phyloP scores from a whole-genome alignment of 2,888 invertebrate genomes.

The Glaucopsyche alexis region DNA sequence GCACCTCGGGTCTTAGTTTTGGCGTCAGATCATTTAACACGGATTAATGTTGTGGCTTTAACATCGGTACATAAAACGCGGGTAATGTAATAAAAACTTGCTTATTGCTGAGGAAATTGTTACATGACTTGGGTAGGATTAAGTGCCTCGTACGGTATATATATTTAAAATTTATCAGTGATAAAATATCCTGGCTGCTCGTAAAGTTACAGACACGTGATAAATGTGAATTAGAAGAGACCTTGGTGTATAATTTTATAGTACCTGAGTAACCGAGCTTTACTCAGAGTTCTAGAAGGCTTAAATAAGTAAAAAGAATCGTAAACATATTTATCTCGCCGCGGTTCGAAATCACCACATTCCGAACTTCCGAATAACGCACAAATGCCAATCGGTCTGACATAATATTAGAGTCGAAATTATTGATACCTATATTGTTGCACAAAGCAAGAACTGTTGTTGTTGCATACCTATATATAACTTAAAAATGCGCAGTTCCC shows the following conservation, averaged over 20 bases:
- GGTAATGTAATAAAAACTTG: conserved; percentile 46
- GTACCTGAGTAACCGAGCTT: too few species aligned
- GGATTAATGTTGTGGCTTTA: conserved; percentile 53
- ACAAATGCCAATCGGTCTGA: too few species aligned
- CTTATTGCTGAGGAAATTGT: conserved; percentile 31
- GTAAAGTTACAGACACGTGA: conserved; percentile 12
- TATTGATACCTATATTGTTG: too few species aligned
- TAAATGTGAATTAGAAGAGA: conserved; percentile 13
- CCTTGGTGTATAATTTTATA: background rate
- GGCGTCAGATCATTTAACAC: conserved; percentile 55
- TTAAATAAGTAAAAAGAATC: too few species aligned
- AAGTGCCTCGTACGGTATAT: background rate
- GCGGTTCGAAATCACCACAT: too few species aligned
- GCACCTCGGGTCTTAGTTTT: conserved; percentile 41
- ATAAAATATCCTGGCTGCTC: conserved; percentile 12
- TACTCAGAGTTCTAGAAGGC: too few species aligned
- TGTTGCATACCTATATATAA: too few species aligned
- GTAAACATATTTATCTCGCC: too few species aligned
- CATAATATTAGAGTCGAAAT: too few species aligned
- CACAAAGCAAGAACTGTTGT: too few species aligned
- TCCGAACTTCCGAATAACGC: too few species aligned
- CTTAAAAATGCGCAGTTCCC: too few species aligned
- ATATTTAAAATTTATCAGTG: conserved; percentile 17
- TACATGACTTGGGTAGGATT: conserved; percentile 26
- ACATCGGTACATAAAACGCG: conserved; percentile 32